Evolutionary conservation across 2,113 vertebrate species (phyloP).

Genomic region (Brachyhypopomus occidentalis): DNA sequence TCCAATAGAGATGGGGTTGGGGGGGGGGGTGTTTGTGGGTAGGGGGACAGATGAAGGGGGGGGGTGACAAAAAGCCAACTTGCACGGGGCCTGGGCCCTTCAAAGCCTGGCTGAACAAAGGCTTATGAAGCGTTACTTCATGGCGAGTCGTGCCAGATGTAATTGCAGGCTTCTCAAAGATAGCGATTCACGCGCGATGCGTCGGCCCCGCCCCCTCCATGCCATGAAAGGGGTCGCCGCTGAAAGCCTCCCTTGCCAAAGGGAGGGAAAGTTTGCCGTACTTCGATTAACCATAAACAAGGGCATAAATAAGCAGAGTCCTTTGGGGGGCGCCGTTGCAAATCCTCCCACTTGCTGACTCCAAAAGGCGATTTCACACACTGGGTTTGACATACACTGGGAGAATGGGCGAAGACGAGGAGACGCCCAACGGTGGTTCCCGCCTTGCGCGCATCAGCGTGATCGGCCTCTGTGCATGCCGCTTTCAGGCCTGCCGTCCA

Average conservation of each 20-base stretch:
- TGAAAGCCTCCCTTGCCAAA: constrained; percentile 60
- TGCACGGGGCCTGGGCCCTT: constrained; percentile 69
- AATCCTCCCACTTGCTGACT: constrained; percentile 61
- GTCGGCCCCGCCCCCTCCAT: constrained; percentile 62
- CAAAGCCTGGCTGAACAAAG: constrained; percentile 76
- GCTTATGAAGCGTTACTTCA: constrained; percentile 75
- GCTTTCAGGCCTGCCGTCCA: constrained; percentile 63
- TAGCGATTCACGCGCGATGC: constrained; percentile 68
- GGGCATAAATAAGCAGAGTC: constrained; percentile 68
- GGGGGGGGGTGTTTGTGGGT: constrained; percentile 53
- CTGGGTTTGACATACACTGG: constrained; percentile 53
- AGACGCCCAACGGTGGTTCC: constrained; percentile 55
- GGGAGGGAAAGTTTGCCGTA: constrained; percentile 65
- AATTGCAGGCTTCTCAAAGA: constrained; percentile 76
- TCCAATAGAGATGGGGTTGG: constrained; percentile 51
- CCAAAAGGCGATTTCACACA: constrained; percentile 60
- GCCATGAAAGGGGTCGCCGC: constrained; percentile 64
- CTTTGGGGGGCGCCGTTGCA: constrained; percentile 58
- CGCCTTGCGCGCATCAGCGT: constrained; percentile 40
- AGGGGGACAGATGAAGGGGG: constrained; percentile 47
- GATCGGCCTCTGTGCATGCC: constrained; percentile 52
- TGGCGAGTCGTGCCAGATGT: constrained; percentile 79
- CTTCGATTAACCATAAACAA: constrained; percentile 70
- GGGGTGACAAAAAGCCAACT: constrained; percentile 73
- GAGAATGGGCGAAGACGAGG: constrained; percentile 52